Conservation (phyloP, 2,113 vertebrate species). For the Chaetorhynchus papuensis region DNA sequence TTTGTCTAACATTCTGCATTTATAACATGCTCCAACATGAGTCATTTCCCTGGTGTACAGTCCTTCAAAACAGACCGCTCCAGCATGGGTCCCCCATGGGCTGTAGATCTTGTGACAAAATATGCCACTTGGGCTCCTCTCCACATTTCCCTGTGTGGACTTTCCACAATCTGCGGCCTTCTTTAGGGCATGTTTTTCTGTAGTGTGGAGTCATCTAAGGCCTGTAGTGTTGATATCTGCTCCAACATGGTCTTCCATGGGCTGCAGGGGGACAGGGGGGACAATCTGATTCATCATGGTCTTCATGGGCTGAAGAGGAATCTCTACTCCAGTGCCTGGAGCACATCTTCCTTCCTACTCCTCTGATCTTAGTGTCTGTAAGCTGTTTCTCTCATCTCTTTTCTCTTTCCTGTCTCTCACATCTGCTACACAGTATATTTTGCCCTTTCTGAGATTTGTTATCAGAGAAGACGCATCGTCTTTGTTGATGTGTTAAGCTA, state of each 20-base stretch:
- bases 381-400: background rate
- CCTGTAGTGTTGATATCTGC: background rate
- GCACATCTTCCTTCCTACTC: background rate
- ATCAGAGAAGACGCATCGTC: background rate
- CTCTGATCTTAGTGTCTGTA: background rate
- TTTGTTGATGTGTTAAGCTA: background rate
- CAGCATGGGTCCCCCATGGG: accelerated
- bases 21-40: background rate
- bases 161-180: background rate
- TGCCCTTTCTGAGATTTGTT: background rate
- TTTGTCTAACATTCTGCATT: background rate
- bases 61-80: background rate
- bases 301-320: background rate
- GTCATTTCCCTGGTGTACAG: background rate
- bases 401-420: background rate
- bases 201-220: accelerated
- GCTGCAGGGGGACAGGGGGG: background rate
- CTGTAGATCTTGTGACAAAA: background rate
- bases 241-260: background rate
- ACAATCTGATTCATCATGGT: background rate
- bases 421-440: background rate
- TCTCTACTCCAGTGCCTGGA: background rate
- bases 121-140: background rate
- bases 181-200: background rate
- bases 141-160: background rate